A percentile compares a stretch with the other conserved stretches of the same genome.
Evolutionary conservation across 2,113 vertebrate species (phyloP).

Genomic region (Alexandromys fortis): DNA sequence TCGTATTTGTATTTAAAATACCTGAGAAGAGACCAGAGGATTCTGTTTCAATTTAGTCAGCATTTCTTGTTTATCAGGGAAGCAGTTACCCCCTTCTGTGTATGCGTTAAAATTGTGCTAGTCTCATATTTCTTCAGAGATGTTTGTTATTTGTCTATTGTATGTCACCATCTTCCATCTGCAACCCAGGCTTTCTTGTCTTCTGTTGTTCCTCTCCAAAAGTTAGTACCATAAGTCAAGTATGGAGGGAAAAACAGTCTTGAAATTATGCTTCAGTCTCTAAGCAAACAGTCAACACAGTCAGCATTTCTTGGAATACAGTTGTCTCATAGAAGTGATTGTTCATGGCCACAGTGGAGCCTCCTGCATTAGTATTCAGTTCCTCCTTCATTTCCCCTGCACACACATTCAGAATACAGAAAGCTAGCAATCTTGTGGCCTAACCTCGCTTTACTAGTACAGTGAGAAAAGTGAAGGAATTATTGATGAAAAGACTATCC

Average conservation of each 20-base stretch:
- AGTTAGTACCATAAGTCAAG: not conserved
- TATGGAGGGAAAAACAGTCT: not conserved
- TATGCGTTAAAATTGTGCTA: not conserved
- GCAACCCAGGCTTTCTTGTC: not conserved
- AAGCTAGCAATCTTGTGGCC: not conserved
- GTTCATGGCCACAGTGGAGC: not conserved
- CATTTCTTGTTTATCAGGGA: not conserved
- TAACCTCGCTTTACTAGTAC: not conserved
- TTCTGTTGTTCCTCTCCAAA: not conserved
- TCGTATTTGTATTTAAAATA: constrained; percentile 51
- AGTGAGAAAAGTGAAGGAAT: not conserved
- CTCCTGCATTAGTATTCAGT: not conserved
- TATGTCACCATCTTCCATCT: not conserved
- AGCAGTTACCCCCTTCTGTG: not conserved
- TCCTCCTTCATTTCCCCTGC: not conserved
- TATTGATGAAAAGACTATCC: not conserved
- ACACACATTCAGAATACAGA: not conserved
- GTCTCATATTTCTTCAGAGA: not conserved
- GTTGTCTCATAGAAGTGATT: not conserved
- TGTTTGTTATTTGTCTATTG: not conserved
- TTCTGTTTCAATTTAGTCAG: not conserved
- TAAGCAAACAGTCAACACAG: not conserved
- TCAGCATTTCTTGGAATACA: not conserved
- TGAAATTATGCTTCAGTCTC: not conserved
- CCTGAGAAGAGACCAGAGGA: not conserved